These are phyloP conservation scores for Mus spicilegus DNA, from an alignment of 2,113 vertebrate genomes.

Conservation along the genomic window DNA sequence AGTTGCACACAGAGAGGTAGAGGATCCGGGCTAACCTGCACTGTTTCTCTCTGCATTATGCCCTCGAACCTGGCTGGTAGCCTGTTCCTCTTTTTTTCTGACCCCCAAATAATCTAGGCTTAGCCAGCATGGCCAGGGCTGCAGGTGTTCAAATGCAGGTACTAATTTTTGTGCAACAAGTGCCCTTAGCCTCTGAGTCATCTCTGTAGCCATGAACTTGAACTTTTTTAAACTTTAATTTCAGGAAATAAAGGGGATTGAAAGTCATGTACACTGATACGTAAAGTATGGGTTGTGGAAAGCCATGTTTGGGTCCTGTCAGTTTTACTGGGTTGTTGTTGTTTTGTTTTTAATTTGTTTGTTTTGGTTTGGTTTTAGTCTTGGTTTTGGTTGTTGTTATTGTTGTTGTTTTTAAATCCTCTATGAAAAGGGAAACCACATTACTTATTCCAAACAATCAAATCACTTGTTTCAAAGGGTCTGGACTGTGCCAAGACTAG, in stretches of 20 bases:
- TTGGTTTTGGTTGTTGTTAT: background rate
- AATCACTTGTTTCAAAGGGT: background rate
- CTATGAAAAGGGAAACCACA: background rate
- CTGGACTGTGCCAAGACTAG: background rate
- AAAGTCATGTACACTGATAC: background rate
- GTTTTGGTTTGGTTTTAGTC: background rate
- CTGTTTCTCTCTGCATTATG: background rate
- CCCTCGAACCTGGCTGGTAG: no score
- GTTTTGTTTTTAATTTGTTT: background rate
- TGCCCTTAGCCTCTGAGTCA: background rate
- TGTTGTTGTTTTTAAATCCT: background rate
- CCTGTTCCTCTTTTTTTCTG: background rate
- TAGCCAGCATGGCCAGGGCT: background rate
- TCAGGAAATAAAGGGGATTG: background rate
- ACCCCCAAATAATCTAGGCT: no score
- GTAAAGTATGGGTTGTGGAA: background rate
- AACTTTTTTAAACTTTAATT: background rate
- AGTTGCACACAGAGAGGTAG: background rate
- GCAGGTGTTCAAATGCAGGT: background rate
- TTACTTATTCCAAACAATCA: background rate
- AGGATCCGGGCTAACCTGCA: background rate
- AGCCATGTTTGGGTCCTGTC: background rate
- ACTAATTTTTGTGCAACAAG: background rate
- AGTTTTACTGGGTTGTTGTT: background rate
- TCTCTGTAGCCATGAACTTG: background rate